These are phyloP conservation scores for Drosophila cracens DNA, from an alignment of 2,888 invertebrate species.

Conservation along the genomic window DNA sequence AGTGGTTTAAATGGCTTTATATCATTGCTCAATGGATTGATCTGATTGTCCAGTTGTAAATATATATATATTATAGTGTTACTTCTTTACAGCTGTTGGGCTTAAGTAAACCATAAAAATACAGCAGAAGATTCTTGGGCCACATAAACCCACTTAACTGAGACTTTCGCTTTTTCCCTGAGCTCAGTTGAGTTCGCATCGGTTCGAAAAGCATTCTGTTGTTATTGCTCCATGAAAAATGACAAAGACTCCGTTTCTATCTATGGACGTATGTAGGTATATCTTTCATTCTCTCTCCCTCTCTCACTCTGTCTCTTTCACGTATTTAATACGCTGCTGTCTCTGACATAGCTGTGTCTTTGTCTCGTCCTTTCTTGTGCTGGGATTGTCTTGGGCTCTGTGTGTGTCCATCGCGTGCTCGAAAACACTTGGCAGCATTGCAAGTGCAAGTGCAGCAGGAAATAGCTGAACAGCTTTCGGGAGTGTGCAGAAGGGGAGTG, in stretches of 20 bases:
- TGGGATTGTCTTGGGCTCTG: constrained; percentile 64
- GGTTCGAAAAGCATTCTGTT: constrained; percentile 31
- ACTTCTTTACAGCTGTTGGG: constrained; percentile 21
- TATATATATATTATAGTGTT: constrained; percentile 1
- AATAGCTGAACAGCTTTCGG: neutral
- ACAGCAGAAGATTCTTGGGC: constrained; percentile 10
- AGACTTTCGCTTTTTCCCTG: constrained; percentile 56
- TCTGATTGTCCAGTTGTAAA: constrained; percentile 34
- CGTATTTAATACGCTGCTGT: neutral
- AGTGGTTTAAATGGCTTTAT: constrained; percentile 25
- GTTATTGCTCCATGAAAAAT: constrained; percentile 60
- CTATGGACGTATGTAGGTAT: neutral
- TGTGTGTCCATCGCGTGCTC: constrained; percentile 75
- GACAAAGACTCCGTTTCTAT: constrained; percentile 43
- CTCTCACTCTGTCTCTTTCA: neutral
- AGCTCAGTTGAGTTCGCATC: constrained; percentile 13
- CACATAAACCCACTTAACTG: constrained; percentile 53
- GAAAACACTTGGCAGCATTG: constrained; percentile 71
- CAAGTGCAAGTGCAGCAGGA: constrained; percentile 70
- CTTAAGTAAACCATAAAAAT: constrained; percentile 54
- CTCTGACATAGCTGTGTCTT: constrained; percentile 15
- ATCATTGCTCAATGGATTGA: constrained; percentile 35
- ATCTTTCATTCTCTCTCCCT: neutral
- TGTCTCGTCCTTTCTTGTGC: constrained; percentile 30
- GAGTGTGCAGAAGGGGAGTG: no score